These are phyloP conservation scores for Orthonevra nobilis DNA, from an alignment of 2,888 invertebrate species.

Conservation along the genomic window DNA sequence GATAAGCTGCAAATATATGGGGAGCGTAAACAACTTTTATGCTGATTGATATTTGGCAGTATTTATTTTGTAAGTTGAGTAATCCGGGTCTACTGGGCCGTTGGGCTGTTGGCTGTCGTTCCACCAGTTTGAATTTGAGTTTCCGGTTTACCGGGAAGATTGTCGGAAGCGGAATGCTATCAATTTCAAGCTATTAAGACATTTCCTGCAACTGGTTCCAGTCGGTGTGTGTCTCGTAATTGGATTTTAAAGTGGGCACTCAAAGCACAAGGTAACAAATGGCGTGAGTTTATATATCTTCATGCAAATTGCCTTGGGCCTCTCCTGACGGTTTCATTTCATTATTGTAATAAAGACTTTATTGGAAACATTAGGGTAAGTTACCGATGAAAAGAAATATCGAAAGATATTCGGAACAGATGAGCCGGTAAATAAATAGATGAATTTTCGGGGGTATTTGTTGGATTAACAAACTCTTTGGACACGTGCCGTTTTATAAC, in stretches of 20 bases:
- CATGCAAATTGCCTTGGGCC: slow-evolving; percentile 50
- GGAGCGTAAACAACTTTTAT: slow-evolving; percentile 48
- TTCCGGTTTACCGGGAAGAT: slow-evolving; percentile 28
- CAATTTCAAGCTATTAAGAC: slow-evolving; percentile 58
- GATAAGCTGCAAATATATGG: slow-evolving; percentile 35
- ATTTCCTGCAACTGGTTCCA: slow-evolving; percentile 24
- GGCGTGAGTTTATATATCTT: slow-evolving; percentile 60
- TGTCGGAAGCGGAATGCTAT: slow-evolving; percentile 27
- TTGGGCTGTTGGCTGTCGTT: neutral
- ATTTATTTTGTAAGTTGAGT: slow-evolving; percentile 18
- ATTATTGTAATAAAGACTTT: slow-evolving; percentile 55
- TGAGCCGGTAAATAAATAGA: slow-evolving; percentile 44
- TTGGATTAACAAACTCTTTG: slow-evolving; percentile 19
- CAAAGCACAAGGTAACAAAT: slow-evolving; percentile 51
- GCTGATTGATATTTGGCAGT: slow-evolving; percentile 64
- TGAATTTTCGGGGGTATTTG: slow-evolving; percentile 52
- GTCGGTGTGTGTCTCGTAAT: slow-evolving; percentile 35
- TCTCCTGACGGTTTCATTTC: slow-evolving; percentile 35
- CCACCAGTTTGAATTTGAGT: neutral
- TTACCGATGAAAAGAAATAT: slow-evolving; percentile 8
- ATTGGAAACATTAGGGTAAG: slow-evolving; percentile 33
- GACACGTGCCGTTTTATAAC: slow-evolving; percentile 21
- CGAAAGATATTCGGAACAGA: slow-evolving; percentile 31
- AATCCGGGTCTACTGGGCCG: slow-evolving; percentile 10
- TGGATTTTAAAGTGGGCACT: slow-evolving; percentile 56